Evolutionary conservation across 2,888 invertebrate genomes (phyloP).

Genomic region (Diarsia brunnea): DNA sequence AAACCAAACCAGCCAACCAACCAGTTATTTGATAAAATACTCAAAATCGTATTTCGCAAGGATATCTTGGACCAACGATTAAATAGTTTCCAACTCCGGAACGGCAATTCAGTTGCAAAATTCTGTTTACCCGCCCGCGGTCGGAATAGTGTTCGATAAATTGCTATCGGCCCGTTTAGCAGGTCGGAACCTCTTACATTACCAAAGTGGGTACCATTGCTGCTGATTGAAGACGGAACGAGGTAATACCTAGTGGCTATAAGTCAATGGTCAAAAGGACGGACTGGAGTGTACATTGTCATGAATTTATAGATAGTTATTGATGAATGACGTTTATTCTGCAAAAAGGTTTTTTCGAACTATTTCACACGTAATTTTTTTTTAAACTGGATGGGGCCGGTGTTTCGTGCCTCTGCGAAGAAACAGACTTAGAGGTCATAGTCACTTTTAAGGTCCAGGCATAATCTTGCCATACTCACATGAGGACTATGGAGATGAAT

Average conservation of each 20-base stretch:
- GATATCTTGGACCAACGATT: constrained; percentile 17
- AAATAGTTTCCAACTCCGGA: constrained; percentile 23
- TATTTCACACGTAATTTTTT: no score
- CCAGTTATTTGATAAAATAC: background rate
- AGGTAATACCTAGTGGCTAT: background rate
- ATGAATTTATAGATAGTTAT: background rate
- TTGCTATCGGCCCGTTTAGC: constrained; percentile 24
- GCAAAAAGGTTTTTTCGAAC: no score
- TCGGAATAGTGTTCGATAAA: constrained; percentile 46
- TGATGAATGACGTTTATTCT: no score
- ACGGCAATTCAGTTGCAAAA: constrained; percentile 47
- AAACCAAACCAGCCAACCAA: no score
- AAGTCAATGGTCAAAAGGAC: background rate
- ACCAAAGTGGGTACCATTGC: background rate
- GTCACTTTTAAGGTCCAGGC: no score
- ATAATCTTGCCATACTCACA: no score
- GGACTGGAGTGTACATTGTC: background rate
- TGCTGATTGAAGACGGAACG: constrained; percentile 25
- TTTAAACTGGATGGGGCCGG: no score
- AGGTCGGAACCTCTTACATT: constrained; percentile 21
- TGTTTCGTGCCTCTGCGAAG: no score
- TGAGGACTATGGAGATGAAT: no score
- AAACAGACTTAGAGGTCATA: no score
- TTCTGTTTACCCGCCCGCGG: constrained; percentile 53
- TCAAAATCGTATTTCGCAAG: background rate